Evolutionary conservation across 2,888 invertebrate species (phyloP), one percentile per base, ranked within the genome.

Genomic region (Halictus ligatus): DNA sequence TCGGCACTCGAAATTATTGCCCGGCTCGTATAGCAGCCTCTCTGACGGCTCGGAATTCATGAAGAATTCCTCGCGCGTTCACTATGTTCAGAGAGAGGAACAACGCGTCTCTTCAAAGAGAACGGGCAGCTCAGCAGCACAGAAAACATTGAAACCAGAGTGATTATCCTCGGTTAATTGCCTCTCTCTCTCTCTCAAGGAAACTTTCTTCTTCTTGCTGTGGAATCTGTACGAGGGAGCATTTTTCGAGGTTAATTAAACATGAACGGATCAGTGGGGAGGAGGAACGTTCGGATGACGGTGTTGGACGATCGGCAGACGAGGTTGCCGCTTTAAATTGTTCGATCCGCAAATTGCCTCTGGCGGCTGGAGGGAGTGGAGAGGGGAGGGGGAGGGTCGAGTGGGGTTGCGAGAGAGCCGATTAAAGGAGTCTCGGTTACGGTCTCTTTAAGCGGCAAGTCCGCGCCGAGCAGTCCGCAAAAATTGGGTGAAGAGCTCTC

Each of bases 1-100:
- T 58, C 80, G 80, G 71, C 48, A 46, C 83, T 75, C 43, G 80
- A 80, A 83, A 83, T 83, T 83, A 83, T 75, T 80, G 60, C 75
- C 40, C 69, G 12, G 25, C 25, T 2, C 21, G 40, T 29, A 50
- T 43, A 35, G 40, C 40, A 40, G 69, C 15, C 35, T 18, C 64
- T 21, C 13, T 35, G 18, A 69, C 21, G 10, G 40, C 2, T 4
- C 40, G 15, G 35, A 69, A 35, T 69, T 35, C 69, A 21, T 35
- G 40, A 69, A 69, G 69, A 40, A 40, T 40, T 21, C 21, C 21
- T 40, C 40, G 40, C 21, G 10, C 40, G 29, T 8, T 8, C 18
- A 3, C 67, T 18, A 67, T 67, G 67, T 7, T 7, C n/a, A n/a
- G 18, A 1, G 0, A 4, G n/a, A 25, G n/a, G 58, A 60, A 64